Evolutionary conservation across 2,888 invertebrate genomes (phyloP).

Genomic region (Volucella inflata): DNA sequence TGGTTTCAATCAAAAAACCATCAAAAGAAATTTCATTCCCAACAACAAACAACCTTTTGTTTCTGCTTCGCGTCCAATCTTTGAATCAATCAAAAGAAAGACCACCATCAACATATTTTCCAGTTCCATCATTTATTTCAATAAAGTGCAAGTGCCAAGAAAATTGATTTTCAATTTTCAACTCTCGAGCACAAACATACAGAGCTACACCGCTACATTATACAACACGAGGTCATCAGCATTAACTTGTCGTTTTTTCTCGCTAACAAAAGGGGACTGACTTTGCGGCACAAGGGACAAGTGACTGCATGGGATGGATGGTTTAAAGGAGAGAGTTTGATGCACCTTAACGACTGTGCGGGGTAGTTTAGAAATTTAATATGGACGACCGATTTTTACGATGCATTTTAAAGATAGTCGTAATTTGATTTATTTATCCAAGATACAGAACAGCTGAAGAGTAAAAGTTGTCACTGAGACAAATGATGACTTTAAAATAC

Average conservation of each 20-base stretch:
- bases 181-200: neutral
- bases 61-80: neutral
- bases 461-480: neutral
- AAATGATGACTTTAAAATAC: too few relatives aligned
- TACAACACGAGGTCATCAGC: conserved; percentile 41
- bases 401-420: conserved; percentile 5
- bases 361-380: neutral
- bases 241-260: conserved; percentile 15
- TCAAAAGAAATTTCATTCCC: conserved; percentile 21
- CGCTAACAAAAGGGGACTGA: conserved; percentile 18
- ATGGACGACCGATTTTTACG: conserved; percentile 24
- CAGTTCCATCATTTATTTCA: conserved; percentile 26
- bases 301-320: too few relatives aligned
- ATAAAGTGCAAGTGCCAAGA: conserved; percentile 42
- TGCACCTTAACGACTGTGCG: conserved; percentile 11
- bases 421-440: neutral
- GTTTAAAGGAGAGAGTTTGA: neutral
- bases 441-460: neutral
- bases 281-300: neutral
- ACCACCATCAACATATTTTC: conserved; percentile 18
- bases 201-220: neutral
- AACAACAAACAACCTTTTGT: neutral
- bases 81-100: conserved; percentile 31
- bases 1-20: neutral
- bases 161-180: conserved; percentile 46